Base-by-base conservation (phyloP, 1,140 invertebrate genomes). In the Kradibia gibbosae region DNA sequence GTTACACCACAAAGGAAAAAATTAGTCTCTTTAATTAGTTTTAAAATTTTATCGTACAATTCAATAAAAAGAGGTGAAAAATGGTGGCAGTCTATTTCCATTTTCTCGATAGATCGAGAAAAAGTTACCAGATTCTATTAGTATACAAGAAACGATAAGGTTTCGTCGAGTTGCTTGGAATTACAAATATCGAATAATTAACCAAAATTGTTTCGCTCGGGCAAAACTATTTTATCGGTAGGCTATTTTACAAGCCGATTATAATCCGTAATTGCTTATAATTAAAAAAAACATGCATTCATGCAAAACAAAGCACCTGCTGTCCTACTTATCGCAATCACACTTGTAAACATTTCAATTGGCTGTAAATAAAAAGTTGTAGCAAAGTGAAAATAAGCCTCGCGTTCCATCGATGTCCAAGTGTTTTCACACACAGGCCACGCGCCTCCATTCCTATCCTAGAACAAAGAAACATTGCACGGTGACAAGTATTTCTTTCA, bases 271-370 rank as follows among this genome's bases (percentile, higher is more conserved):
- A 67, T 67, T 67, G 62, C 10, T 67, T 39, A 67, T 67, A 67
- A 67, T 67, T 67, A 36, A 67, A 62, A 67, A 67, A 67, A 39
- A 34, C 62, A 39, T 67, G 20, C 34, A 67, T 39, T 67, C 34
- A 36, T 67, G 28, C n/a, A 39, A 67, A 67, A 67, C 34, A 67
- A 39, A 67, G 62, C 62, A 67, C 34, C 62, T 1, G 13, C 11
- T 67, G 34, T 1, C 62, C 62, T 67, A 39, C 34, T 39, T 67
- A 39, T 67, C 34, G 34, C 39, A 67, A 67, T 5, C 10, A 53
- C n/a, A 67, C 20, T 67, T 22, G 34, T 39, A 67, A 67, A 39
- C 39, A 39, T 39, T 67, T 67, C 17, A 39, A 39, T 25, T 67
- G 17, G 17, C 22, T 67, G 45, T 7, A 65, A 65, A 20, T 8